phyloP scores from a whole-genome alignment of 2,888 invertebrate genomes.

The Tachina lurida region DNA sequence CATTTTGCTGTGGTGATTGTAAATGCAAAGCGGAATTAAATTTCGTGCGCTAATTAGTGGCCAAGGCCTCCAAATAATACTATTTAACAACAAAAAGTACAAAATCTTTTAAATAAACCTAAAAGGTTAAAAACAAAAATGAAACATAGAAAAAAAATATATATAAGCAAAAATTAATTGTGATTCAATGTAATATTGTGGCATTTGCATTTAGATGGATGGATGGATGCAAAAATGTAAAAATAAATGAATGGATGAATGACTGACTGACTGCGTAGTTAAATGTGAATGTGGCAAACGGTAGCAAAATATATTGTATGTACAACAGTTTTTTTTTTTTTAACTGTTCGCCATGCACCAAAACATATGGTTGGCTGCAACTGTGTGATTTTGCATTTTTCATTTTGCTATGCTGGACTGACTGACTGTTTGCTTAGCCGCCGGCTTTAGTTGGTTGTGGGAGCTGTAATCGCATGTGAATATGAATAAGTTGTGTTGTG shows the following conservation, averaged over 20 bases:
- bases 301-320: constrained; percentile 25
- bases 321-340: too few species aligned
- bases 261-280: constrained; percentile 25
- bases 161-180: constrained; percentile 5
- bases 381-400: background rate
- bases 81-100: constrained; percentile 24
- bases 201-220: constrained; percentile 10
- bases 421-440: constrained; percentile 1
- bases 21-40: constrained; percentile 71
- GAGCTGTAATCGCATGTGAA: constrained; percentile 14
- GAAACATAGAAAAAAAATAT: background rate
- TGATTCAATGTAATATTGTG: constrained; percentile 35
- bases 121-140: constrained; percentile 7
- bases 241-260: background rate
- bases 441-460: constrained; percentile 1
- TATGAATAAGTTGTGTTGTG: constrained; percentile 18
- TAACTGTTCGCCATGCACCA: background rate
- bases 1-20: background rate
- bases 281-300: constrained; percentile 14
- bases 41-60: constrained; percentile 73
- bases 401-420: background rate
- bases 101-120: constrained; percentile 15
- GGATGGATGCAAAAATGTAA: background rate
- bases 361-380: constrained; percentile 15
- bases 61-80: constrained; percentile 62